Evolutionary conservation across 2,113 vertebrate genomes (phyloP).

Genomic region (Misgurnus mizolepis): DNA sequence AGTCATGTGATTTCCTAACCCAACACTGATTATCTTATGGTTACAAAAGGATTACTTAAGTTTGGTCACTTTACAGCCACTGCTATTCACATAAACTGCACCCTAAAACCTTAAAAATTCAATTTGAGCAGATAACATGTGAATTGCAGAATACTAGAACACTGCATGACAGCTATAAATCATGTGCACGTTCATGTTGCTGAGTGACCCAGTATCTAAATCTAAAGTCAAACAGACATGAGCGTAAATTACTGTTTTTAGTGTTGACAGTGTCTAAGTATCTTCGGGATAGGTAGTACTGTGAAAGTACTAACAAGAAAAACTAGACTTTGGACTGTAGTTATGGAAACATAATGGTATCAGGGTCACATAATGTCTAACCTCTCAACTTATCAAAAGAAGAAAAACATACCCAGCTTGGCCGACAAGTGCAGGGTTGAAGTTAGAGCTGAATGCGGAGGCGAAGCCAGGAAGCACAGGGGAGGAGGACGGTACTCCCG

Average conservation of each 20-base stretch:
- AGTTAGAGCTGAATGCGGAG: slow-evolving; percentile 95
- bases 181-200: not conserved
- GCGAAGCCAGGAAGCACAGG: slow-evolving; percentile 93
- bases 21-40: not conserved
- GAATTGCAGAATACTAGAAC: not conserved
- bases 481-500: slow-evolving; percentile 78
- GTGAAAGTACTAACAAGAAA: not conserved
- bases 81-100: not conserved
- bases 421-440: slow-evolving; percentile 87
- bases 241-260: not conserved
- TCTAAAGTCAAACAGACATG: not conserved
- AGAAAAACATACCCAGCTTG: slow-evolving; percentile 79
- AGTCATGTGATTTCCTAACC: no score
- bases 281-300: not conserved
- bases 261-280: not conserved
- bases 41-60: not conserved
- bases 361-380: not conserved
- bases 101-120: no score
- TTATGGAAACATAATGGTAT: not conserved
- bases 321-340: not conserved
- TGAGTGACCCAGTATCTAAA: not conserved
- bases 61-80: not conserved
- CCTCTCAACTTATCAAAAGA: not conserved
- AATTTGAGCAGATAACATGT: not conserved
- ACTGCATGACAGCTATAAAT: not conserved